Evolutionary conservation across 2,113 vertebrate species (phyloP).

Genomic region (Atherinomorus stipes): DNA sequence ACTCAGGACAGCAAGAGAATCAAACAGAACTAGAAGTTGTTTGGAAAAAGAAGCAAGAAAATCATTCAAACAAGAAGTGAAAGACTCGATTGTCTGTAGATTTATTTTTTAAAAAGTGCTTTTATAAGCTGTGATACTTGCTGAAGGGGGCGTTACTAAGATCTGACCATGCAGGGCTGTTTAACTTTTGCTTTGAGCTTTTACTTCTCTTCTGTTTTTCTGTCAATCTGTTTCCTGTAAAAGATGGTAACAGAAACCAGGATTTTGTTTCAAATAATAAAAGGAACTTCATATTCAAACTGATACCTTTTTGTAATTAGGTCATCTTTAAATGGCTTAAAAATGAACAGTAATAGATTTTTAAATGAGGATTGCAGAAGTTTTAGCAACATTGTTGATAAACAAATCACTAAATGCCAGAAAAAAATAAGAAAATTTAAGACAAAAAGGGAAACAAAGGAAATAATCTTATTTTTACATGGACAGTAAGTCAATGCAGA

Average conservation of each 20-base stretch:
- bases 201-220: neutral
- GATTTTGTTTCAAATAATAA: neutral
- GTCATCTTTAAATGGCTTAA: neutral
- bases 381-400: neutral
- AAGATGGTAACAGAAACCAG: neutral
- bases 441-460: neutral
- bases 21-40: neutral
- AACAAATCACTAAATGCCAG: neutral
- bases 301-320: neutral
- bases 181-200: neutral
- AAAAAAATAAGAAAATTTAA: neutral
- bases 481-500: neutral
- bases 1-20: neutral
- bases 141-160: neutral
- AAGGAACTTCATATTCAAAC: neutral
- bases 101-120: no score
- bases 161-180: neutral
- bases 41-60: neutral
- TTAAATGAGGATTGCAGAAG: no score
- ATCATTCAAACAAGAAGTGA: neutral
- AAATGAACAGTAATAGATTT: no score
- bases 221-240: neutral
- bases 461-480: neutral
- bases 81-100: neutral
- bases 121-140: neutral